Conservation (phyloP, 2,888 invertebrate species). For the Petrolisthes cinctipes region DNA sequence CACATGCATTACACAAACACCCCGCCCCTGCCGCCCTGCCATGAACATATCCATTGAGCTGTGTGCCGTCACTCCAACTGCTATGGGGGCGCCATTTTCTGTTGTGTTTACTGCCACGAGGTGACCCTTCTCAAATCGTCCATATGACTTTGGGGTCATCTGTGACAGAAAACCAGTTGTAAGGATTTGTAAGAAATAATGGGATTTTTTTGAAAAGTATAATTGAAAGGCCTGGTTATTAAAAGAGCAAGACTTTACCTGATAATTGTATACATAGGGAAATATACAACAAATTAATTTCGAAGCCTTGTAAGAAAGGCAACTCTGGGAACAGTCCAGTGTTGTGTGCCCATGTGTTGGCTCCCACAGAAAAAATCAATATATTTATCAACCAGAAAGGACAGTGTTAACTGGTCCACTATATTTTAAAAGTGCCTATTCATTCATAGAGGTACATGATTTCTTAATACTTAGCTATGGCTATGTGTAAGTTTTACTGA, state of each 20-base stretch:
- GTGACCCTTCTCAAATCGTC: slow-evolving; percentile 71
- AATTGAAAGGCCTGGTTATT: too few relatives aligned
- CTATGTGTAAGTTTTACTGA: not conserved
- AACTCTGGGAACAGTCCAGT: too few relatives aligned
- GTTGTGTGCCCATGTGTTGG: too few relatives aligned
- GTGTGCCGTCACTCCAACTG: slow-evolving; percentile 81
- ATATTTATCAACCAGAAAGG: not conserved
- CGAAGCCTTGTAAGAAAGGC: too few relatives aligned
- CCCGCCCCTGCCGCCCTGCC: slow-evolving; percentile 79
- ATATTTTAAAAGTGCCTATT: not conserved
- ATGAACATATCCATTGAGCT: slow-evolving; percentile 84
- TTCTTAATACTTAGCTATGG: not conserved
- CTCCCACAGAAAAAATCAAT: too few relatives aligned
- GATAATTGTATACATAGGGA: not conserved
- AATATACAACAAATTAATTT: not conserved
- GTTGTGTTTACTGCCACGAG: slow-evolving; percentile 79
- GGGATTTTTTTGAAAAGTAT: too few relatives aligned
- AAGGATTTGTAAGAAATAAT: too few relatives aligned
- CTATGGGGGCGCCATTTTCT: slow-evolving; percentile 82
- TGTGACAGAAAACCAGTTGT: slow-evolving; percentile 13
- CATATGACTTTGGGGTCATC: slow-evolving; percentile 69
- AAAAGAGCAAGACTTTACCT: not conserved
- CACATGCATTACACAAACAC: slow-evolving; percentile 82
- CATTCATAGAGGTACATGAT: not conserved
- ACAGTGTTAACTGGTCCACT: not conserved